Base-by-base conservation (phyloP, 2,797 vertebrate species). In the Argyrosomus regius region DNA sequence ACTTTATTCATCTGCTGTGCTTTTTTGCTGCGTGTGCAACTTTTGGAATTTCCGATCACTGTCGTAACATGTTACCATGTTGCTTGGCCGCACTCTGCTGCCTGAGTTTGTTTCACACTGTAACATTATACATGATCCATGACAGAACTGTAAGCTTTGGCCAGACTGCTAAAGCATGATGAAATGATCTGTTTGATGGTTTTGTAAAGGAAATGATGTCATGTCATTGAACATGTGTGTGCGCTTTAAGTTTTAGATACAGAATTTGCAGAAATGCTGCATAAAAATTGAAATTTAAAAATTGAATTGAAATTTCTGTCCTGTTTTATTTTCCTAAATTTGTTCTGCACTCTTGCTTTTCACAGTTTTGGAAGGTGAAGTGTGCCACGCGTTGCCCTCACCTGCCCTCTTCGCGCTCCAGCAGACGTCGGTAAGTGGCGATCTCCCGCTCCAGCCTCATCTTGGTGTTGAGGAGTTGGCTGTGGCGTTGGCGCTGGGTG, bases 401-500 rank as follows among this genome's bases (percentile, higher is more conserved):
- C 98, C 98, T 98, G 94, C 93, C 96, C 91, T 99, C 98, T 71
- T 99, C 98, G 4, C 94, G 93, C 72, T 99, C 98, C 59, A 99
- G 91, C 53, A 99, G 95, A 26, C 90, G 96, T 60, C 98, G 95
- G n/a, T 99, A 99, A 0, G 96, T 97, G 0, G 96, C 76, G 17
- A 99, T 99, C 92, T 99, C 98, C 28, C 95, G 94, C 88, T 99
- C 98, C 80, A 99, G 95, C 77, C 94, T 96, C 97, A 98, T 97
- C 89, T 98, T 98, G 0, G 97, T 97, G 94, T 99, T 97, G 83
- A 99, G 96, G 63, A 99, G 96, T 86, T 95, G 93, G 85, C 95
- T 92, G 3, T 99, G 98, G 74, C 97, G 96, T 68, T 96, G 95
- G 3, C 96, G 96, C 89, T 99, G 98, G n/a, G 93, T 95, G 68